Base-by-base conservation (phyloP, 2,113 vertebrate species). In the Plotosus lineatus region DNA sequence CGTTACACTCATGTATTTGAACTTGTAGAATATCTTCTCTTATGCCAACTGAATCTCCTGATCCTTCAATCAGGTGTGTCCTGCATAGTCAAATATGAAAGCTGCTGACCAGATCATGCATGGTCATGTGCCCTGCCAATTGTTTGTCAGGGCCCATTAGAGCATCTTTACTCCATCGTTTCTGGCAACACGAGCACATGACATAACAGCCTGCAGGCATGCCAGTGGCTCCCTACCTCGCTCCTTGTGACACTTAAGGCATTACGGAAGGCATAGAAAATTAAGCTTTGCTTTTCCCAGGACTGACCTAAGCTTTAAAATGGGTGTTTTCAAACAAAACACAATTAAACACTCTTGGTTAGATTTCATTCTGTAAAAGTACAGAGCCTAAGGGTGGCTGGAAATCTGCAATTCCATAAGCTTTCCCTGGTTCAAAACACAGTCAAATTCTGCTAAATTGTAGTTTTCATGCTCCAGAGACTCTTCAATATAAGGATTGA, bases 181-280 rank as follows among this genome's bases (percentile, higher is more conserved):
- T 73, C 46, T 73, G 48, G 46, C 69, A 50, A 73, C 10, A 10
- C 69, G 21, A 73, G 69, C 69, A 76, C 53, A 60, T 76, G 55
- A 76, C 74, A 76, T 58, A 56, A 56, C 38, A 76, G 74, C 74
- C 53, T 76, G 74, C 74, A 60, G 74, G 74, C 74, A 42, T 76
- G 74, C 74, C 74, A 76, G 21, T 60, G 74, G 74, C 74, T 58
- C 38, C 42, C 53, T 58, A 36, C 12, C 36, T 60, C 44, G 74
- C 74, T 60, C 14, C 36, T 60, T 76, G 38, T 56, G 51, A 58
- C 53, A 60, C 74, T 60, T 3, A 50, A 76, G 74, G 51, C 74
- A 58, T 42, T 56, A 73, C 48, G 48, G 69, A 73, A 73, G 46
- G 46, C 46, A 36, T 28, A 51, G 42, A 9, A 73, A 73, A 73